phyloP scores from a whole-genome alignment of 2,113 vertebrate species.

The Echinops telfairi region DNA sequence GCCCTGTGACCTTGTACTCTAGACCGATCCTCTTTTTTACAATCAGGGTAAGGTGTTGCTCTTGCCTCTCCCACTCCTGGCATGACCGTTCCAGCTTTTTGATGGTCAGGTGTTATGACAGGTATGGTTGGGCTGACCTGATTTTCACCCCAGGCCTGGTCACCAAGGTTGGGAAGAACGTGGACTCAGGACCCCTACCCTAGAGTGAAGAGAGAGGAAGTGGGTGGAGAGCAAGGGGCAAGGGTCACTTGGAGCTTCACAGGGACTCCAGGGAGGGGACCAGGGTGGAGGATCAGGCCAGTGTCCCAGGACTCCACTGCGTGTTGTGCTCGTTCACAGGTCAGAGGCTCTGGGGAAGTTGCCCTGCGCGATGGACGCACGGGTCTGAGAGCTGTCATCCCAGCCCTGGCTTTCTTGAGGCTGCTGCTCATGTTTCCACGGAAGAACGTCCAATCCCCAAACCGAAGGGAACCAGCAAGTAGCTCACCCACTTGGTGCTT shows the following conservation, averaged over 20 bases:
- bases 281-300: accelerated
- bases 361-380: neutral
- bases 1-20: neutral
- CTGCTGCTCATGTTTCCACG: neutral
- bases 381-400: neutral
- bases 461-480: neutral
- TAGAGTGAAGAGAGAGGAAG: neutral
- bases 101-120: neutral
- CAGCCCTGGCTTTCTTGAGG: neutral
- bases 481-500: neutral
- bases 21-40: neutral
- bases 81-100: neutral
- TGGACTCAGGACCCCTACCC: neutral
- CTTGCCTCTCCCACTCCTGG: neutral
- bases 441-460: neutral
- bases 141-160: neutral
- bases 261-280: too few species aligned
- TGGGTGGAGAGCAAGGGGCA: neutral
- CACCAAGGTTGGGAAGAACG: neutral
- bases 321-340: neutral
- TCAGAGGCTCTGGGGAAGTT: accelerated
- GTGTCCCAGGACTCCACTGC: neutral
- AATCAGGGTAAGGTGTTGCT: neutral
- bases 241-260: neutral
- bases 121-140: neutral